These are phyloP conservation scores for Darevskia nairensis DNA, from an alignment of 2,797 vertebrate species.

Conservation along the genomic window DNA sequence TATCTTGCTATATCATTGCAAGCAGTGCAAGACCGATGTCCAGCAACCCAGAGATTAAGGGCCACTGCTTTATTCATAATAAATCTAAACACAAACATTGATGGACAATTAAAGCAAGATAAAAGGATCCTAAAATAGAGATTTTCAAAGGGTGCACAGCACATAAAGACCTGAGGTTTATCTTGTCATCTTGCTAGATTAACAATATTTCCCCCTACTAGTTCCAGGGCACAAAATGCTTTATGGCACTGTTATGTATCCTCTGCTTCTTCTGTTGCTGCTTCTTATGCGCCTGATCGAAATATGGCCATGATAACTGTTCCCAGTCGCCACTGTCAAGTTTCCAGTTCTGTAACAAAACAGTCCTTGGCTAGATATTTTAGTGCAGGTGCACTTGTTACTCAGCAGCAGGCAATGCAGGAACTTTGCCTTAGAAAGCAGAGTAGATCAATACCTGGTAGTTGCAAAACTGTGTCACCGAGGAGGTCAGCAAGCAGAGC, in stretches of 20 bases:
- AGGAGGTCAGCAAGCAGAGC: constrained; percentile 33
- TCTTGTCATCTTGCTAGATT: constrained; percentile 41
- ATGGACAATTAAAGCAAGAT: neutral
- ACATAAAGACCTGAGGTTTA: neutral
- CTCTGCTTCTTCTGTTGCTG: constrained; percentile 35
- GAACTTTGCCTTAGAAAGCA: neutral
- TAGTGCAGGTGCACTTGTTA: constrained; percentile 61
- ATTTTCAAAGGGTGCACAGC: neutral
- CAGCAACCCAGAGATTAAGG: neutral
- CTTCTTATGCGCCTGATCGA: constrained; percentile 60
- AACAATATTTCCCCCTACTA: constrained; percentile 19
- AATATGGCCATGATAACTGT: constrained; percentile 29
- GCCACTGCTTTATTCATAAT: neutral
- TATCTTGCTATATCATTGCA: neutral
- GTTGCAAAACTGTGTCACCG: constrained; percentile 36
- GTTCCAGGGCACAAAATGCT: constrained; percentile 16
- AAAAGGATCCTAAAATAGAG: constrained; percentile 5
- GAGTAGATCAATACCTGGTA: constrained; percentile 35
- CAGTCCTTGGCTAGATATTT: constrained; percentile 41
- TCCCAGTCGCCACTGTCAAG: constrained; percentile 24
- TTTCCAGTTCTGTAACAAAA: constrained; percentile 60
- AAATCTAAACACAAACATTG: neutral
- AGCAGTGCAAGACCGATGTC: neutral
- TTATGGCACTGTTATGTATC: neutral
- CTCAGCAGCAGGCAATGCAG: constrained; percentile 53